Conservation (phyloP, 1,140 invertebrate genomes). For the Ectropis grisescens region DNA sequence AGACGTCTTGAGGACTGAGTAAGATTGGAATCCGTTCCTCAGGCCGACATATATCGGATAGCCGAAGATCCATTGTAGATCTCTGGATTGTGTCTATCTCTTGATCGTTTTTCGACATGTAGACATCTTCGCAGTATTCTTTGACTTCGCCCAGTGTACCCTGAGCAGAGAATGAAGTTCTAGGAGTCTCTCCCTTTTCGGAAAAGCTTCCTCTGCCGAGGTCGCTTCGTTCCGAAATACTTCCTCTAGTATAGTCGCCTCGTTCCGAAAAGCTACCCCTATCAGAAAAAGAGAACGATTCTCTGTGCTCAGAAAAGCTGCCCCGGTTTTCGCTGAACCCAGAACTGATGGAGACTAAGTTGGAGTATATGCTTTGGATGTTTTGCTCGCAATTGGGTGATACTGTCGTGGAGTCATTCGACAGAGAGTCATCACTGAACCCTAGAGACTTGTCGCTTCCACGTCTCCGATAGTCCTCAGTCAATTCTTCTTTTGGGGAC, state of each 20-base stretch:
- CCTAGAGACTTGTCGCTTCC: conserved; percentile 75
- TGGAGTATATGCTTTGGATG: conserved; percentile 62
- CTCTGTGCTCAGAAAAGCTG: conserved; percentile 60
- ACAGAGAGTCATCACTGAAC: conserved; percentile 77
- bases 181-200: conserved; percentile 58
- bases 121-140: conserved; percentile 46
- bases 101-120: conserved; percentile 44
- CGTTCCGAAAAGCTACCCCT: conserved; percentile 62
- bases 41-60: conserved; percentile 52
- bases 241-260: conserved; percentile 52
- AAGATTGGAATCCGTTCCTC: conserved; percentile 60
- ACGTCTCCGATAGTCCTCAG: conserved; percentile 51
- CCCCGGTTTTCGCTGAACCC: conserved; percentile 65
- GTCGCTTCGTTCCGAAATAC: conserved; percentile 58
- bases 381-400: conserved; percentile 68
- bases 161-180: conserved; percentile 63
- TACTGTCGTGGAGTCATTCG: conserved; percentile 70
- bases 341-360: conserved; percentile 62
- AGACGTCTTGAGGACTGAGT: conserved; percentile 47
- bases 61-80: conserved; percentile 58
- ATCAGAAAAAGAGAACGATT: conserved; percentile 66
- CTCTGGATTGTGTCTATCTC: conserved; percentile 58
- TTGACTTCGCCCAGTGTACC: conserved; percentile 56
- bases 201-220: conserved; percentile 57
- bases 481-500: conserved; percentile 40